These are phyloP conservation scores for Phalacrocorax pelagicus DNA, from an alignment of 2,113 vertebrate genomes.

Conservation along the genomic window DNA sequence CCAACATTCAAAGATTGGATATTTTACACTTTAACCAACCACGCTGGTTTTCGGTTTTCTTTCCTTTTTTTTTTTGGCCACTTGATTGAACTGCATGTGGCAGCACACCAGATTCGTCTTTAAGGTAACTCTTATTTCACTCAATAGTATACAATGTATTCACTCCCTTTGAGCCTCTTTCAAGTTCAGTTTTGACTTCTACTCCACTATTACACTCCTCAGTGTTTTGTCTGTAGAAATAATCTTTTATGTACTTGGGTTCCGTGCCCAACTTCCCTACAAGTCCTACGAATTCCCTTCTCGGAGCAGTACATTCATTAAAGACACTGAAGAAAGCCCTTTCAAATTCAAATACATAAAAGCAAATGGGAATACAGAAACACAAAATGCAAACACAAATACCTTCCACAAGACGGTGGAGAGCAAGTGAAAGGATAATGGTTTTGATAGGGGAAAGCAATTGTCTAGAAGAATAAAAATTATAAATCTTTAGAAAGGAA, in stretches of 20 bases:
- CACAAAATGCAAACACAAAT: neutral
- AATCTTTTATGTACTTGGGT: neutral
- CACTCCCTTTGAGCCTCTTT: constrained; percentile 16
- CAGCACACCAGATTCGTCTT: neutral
- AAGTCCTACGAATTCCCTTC: neutral
- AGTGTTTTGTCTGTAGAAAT: neutral
- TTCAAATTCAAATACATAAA: neutral
- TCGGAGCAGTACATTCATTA: neutral
- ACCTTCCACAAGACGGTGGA: neutral
- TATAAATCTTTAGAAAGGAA: neutral
- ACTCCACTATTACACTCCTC: neutral
- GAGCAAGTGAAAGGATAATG: neutral
- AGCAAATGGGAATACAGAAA: neutral
- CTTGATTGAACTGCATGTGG: constrained; percentile 11
- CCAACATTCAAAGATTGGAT: neutral
- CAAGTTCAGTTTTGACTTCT: constrained; percentile 15
- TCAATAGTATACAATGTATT: neutral
- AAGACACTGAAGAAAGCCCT: neutral
- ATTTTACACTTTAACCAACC: neutral
- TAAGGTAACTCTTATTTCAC: constrained; percentile 21
- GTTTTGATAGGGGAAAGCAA: neutral
- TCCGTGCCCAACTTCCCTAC: neutral
- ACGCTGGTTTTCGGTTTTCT: neutral
- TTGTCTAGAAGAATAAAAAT: neutral
- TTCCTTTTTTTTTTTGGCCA: neutral